phyloP scores from a whole-genome alignment of 2,113 vertebrate species.

The Arothron firmamentum region DNA sequence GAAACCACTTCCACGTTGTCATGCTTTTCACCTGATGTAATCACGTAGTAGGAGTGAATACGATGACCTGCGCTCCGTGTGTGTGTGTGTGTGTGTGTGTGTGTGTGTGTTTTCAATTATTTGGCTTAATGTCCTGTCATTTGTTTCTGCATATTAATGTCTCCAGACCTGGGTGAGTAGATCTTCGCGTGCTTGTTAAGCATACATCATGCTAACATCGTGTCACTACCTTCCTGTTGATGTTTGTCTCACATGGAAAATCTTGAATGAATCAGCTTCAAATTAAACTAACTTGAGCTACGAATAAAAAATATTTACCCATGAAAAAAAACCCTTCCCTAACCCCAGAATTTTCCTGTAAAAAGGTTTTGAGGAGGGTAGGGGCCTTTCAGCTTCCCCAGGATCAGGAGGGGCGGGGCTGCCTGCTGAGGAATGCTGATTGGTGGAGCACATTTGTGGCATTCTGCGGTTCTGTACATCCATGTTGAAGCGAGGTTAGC shows the following conservation, averaged over 20 bases:
- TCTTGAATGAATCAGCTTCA: conserved; percentile 8
- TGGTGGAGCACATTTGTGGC: too few relatives aligned
- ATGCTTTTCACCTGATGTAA: conserved; percentile 46
- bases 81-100: not conserved
- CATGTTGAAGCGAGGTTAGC: too few relatives aligned
- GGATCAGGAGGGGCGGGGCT: too few relatives aligned
- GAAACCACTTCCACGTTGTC: conserved; percentile 53
- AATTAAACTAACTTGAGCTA: too few relatives aligned
- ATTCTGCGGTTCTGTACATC: too few relatives aligned
- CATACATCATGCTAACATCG: conserved; percentile 19
- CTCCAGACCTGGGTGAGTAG: conserved; percentile 71
- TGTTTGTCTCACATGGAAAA: conserved; percentile 45
- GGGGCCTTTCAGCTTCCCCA: too few relatives aligned
- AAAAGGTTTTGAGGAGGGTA: too few relatives aligned
- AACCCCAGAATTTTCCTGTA: too few relatives aligned
- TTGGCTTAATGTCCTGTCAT: conserved; percentile 36
- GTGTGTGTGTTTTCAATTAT: conserved; percentile 21
- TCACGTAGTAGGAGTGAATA: conserved; percentile 20
- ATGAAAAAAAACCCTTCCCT: too few relatives aligned
- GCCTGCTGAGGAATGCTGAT: too few relatives aligned
- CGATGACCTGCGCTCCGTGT: conserved; percentile 4
- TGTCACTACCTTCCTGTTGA: conserved; percentile 17
- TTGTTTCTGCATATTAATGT: conserved; percentile 44
- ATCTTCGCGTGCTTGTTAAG: conserved; percentile 21
- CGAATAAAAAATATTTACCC: too few relatives aligned